Base-by-base conservation (phyloP, 1,140 invertebrate genomes). In the Cepaea nemoralis region DNA sequence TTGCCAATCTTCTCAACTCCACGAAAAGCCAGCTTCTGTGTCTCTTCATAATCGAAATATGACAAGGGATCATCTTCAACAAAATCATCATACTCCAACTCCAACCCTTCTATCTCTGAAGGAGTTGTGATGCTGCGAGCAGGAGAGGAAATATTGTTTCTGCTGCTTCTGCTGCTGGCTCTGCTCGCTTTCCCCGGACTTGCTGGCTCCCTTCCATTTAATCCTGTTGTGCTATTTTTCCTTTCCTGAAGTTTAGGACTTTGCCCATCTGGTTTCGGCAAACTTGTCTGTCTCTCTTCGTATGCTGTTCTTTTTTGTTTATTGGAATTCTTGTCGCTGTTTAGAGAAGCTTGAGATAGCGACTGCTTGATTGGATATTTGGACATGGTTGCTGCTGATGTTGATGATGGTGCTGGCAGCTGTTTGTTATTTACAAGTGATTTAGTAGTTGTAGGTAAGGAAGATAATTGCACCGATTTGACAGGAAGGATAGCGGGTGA, bases 71-170 rank as follows among this genome's bases (percentile, higher is more conserved):
- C 89, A 81, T 90, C 89, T 81, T 88, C 87, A 12, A 90, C 85
- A 82, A 88, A 90, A 66, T 90, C 89, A 76, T 90, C 89, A 82
- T 90, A 90, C 80, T 90, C 89, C 75, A 90, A 84, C 82, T 90
- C 89, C 19, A 87, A 75, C n/a, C 83, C 84, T n/a, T 83, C 78
- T 5, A 84, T 80, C 16, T 87, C 86, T 39, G 88, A 89, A 0
- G 88, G 87, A 0, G 87, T 88, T 16, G 84, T 81, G 39, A 86
- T 85, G 83, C 89, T 89, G 14, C 87, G 84, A 22, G 87, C 80
- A 14, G 89, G 89, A 0, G 89, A 89, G 45, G 88, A 87, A n/a
- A 89, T 66, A 0, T 86, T 88, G 48, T 84, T 85, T 35, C 74
- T 85, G 80, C 87, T 87, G 67, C n/a, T 67, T 81, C 10, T 83